Conservation (phyloP, 2,888 invertebrate species). For the Leptopilina drosophilae region DNA sequence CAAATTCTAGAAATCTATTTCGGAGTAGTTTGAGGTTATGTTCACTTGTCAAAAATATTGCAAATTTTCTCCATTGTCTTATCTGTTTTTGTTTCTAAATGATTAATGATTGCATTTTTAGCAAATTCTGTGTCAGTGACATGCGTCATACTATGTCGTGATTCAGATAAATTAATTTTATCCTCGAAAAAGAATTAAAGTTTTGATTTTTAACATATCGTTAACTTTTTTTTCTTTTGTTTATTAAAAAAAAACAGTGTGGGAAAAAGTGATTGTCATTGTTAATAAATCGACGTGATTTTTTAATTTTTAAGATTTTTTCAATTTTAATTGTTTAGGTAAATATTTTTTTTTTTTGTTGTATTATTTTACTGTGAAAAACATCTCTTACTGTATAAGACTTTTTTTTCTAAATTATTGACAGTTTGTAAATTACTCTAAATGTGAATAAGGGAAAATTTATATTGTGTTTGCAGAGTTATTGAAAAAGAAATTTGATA, state of each 20-base stretch:
- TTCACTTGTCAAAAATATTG: neutral
- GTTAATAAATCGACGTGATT: too few species aligned
- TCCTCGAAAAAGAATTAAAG: neutral
- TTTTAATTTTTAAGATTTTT: too few species aligned
- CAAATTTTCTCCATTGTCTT: neutral
- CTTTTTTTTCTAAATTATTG: too few species aligned
- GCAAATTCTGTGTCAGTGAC: neutral
- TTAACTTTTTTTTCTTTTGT: neutral
- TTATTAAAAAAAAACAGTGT: neutral
- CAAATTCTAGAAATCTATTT: neutral
- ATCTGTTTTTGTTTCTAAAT: neutral
- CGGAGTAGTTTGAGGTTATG: neutral
- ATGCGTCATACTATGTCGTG: neutral
- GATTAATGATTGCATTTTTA: constrained; percentile 36
- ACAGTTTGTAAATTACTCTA: too few species aligned
- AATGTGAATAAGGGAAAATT: too few species aligned
- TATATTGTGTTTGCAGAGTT: too few species aligned
- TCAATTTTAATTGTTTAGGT: too few species aligned
- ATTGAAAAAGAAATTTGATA: neutral
- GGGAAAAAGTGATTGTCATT: neutral
- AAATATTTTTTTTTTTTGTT: too few species aligned
- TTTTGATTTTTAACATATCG: constrained; percentile 1
- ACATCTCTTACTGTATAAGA: too few species aligned
- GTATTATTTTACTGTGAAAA: too few species aligned
- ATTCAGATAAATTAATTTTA: constrained; percentile 6